Percentiles rank a stretch among this genome's conserved stretches.
These are phyloP conservation scores for Telmatherina bonti DNA, from an alignment of 2,797 vertebrate species.

Conservation along the genomic window DNA sequence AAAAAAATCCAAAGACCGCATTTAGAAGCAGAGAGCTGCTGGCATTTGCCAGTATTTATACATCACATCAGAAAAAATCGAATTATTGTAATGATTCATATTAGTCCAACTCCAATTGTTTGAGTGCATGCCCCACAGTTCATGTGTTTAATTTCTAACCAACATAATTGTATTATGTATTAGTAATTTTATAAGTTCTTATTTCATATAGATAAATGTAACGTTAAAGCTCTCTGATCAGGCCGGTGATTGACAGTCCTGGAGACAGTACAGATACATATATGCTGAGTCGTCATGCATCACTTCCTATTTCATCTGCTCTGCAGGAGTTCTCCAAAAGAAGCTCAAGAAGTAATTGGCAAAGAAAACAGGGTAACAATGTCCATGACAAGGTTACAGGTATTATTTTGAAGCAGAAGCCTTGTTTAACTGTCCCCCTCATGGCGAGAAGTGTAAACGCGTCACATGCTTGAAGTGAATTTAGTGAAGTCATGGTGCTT, in stretches of 20 bases:
- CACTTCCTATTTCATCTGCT: slow-evolving; percentile 16
- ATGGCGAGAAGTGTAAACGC: not conserved
- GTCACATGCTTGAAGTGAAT: not conserved
- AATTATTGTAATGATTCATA: not conserved
- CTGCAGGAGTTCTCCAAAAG: slow-evolving; percentile 18
- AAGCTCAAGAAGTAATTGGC: slow-evolving; percentile 67
- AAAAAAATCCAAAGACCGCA: not conserved
- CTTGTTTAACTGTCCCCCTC: not conserved
- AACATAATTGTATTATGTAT: too few relatives aligned
- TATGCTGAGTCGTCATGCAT: slow-evolving; percentile 16
- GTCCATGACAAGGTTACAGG: slow-evolving; percentile 51
- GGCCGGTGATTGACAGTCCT: slow-evolving; percentile 17
- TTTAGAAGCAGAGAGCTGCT: not conserved
- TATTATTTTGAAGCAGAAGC: slow-evolving; percentile 22
- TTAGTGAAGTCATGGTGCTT: slow-evolving; percentile 12
- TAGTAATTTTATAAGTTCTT: too few relatives aligned
- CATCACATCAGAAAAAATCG: not conserved
- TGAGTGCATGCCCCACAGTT: not conserved
- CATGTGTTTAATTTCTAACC: not conserved
- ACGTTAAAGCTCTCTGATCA: too few relatives aligned
- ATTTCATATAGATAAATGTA: too few relatives aligned
- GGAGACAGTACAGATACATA: not conserved
- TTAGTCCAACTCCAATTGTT: not conserved
- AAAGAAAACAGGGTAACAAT: slow-evolving; percentile 36
- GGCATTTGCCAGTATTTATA: not conserved